Percentiles rank a stretch among this genome's conserved stretches.
Evolutionary conservation across 2,888 invertebrate species (phyloP).

Genomic region (Pegoplata infirma): DNA sequence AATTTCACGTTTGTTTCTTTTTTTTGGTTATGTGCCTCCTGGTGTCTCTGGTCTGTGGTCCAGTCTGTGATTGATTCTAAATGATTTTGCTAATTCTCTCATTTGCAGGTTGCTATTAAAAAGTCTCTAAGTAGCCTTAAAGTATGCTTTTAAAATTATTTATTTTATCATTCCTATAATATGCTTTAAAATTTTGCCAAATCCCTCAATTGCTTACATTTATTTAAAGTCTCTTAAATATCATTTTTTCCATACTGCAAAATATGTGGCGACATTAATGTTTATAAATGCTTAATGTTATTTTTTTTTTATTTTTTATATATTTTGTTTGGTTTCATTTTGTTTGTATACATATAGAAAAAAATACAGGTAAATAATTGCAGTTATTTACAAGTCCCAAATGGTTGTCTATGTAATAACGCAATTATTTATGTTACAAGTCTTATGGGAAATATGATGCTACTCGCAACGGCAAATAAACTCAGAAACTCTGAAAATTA

Average conservation of each 20-base stretch:
- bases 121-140: no score
- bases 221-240: not conserved
- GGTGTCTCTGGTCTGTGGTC: no score
- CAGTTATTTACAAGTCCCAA: slow-evolving; percentile 64
- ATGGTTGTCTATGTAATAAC: slow-evolving; percentile 68
- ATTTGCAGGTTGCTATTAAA: no score
- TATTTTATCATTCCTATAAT: no score
- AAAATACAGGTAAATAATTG: slow-evolving; percentile 69
- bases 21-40: no score
- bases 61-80: no score
- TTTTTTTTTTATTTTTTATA: slow-evolving; percentile 6
- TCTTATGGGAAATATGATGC: slow-evolving; percentile 66
- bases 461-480: slow-evolving; percentile 30
- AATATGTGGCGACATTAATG: slow-evolving; percentile 45
- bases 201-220: no score
- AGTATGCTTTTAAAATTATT: no score
- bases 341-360: slow-evolving; percentile 44
- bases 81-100: no score
- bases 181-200: no score
- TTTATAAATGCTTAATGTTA: no score
- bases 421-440: slow-evolving; percentile 69
- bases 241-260: not conserved
- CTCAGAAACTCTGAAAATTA: slow-evolving; percentile 37
- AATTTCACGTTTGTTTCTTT: no score
- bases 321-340: slow-evolving; percentile 15